Conservation (phyloP, 2,888 invertebrate genomes). For the Rhagonycha lutea region DNA sequence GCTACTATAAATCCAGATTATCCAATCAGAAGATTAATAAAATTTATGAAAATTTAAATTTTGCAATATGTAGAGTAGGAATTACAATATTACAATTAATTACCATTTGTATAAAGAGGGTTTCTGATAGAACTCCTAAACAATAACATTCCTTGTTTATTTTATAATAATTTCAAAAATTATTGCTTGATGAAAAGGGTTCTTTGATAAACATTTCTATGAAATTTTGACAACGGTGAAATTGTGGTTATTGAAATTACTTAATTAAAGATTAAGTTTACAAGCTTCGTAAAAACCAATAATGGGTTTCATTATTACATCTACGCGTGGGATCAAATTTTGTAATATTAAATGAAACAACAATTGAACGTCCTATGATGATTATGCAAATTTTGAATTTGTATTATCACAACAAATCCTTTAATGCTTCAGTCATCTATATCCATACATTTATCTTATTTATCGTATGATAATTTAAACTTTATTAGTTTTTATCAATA, state of each 20-base stretch:
- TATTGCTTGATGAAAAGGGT: background rate
- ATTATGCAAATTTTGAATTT: background rate
- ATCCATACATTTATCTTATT: background rate
- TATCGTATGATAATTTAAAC: background rate
- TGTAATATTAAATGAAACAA: background rate
- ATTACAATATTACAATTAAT: background rate
- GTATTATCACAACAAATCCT: background rate
- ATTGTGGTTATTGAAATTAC: background rate
- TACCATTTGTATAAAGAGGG: background rate
- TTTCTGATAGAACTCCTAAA: background rate
- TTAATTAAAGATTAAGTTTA: background rate
- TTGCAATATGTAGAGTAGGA: background rate
- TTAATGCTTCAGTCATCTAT: background rate
- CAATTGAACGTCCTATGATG: background rate
- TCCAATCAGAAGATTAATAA: too few relatives aligned
- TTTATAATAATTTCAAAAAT: background rate
- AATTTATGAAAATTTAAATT: too few relatives aligned
- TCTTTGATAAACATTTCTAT: background rate
- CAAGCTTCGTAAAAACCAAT: background rate
- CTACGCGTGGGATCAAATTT: background rate
- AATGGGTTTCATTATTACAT: background rate
- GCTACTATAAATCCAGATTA: too few relatives aligned
- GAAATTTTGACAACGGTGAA: background rate
- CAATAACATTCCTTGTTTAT: background rate
- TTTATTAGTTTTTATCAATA: background rate